These are phyloP conservation scores for Ormyrus pomaceus DNA, from an alignment of 2,888 invertebrate genomes.

Conservation along the genomic window DNA sequence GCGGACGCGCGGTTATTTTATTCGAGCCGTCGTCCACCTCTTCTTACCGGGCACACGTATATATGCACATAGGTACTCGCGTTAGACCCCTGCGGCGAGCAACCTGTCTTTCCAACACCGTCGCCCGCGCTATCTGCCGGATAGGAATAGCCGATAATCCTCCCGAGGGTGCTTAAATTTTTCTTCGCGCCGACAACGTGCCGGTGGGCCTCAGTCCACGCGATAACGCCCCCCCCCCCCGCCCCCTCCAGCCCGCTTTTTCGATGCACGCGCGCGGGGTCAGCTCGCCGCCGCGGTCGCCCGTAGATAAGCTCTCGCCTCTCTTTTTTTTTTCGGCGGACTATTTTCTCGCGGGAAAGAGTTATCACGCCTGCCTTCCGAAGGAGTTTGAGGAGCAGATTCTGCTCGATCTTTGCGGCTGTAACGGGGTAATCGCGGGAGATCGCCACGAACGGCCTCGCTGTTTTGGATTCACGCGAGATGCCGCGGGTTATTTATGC, in stretches of 20 bases:
- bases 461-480: conserved; percentile 6
- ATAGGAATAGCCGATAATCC: conserved; percentile 54
- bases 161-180: conserved; percentile 52
- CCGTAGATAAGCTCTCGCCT: conserved; percentile 14
- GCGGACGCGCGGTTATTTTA: conserved; percentile 33
- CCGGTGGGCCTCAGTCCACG: conserved; percentile 11
- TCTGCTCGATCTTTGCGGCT: background rate
- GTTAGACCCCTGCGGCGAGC: conserved; percentile 72
- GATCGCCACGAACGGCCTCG: background rate
- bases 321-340: background rate
- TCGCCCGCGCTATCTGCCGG: conserved; percentile 58
- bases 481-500: conserved; percentile 28
- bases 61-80: conserved; percentile 6
- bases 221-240: background rate
- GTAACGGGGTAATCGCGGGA: conserved; percentile 13
- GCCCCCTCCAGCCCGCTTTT: background rate
- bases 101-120: conserved; percentile 74
- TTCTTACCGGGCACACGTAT: background rate
- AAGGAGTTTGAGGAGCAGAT: background rate
- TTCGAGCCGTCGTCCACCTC: conserved; percentile 7
- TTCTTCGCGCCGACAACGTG: conserved; percentile 46
- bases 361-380: conserved; percentile 34
- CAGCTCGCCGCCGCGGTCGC: background rate
- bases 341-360: conserved; percentile 32
- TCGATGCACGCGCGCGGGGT: conserved; percentile 3